These are phyloP conservation scores for Micronisus gabar DNA, from an alignment of 2,113 vertebrate species.

Conservation along the genomic window DNA sequence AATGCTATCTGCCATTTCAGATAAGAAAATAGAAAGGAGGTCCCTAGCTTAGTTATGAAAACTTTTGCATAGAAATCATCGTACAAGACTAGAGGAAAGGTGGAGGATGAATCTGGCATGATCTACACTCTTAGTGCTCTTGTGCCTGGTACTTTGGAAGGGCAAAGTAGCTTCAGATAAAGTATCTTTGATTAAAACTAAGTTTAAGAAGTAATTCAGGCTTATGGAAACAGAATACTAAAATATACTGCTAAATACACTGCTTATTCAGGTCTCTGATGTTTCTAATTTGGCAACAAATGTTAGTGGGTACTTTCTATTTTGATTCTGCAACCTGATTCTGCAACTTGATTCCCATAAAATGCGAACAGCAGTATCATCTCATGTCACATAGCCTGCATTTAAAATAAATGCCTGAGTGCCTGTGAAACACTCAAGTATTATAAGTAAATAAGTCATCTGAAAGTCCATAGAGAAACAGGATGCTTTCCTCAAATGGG, in stretches of 20 bases:
- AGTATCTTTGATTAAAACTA: not conserved
- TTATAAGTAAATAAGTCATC: not conserved
- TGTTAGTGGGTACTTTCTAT: not conserved
- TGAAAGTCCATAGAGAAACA: not conserved
- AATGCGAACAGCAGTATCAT: not conserved
- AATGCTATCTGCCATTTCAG: not conserved
- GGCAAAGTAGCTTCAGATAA: not conserved
- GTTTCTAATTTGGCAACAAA: not conserved
- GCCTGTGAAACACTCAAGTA: not conserved
- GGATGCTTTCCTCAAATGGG: not conserved
- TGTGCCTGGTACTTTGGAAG: not conserved
- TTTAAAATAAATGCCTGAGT: not conserved
- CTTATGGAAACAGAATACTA: not conserved
- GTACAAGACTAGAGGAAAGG: not conserved
- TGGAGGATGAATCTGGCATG: not conserved
- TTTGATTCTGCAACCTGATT: not conserved
- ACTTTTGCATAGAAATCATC: not conserved
- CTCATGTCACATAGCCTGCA: not conserved
- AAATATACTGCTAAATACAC: not conserved
- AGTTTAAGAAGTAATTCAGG: not conserved
- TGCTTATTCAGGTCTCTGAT: not conserved
- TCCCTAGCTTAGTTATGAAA: not conserved
- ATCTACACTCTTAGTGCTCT: not conserved
- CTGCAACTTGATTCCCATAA: not conserved
- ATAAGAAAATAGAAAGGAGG: not conserved